Evolutionary conservation across 2,113 vertebrate genomes (phyloP).

Genomic region (Macquaria ambigua): DNA sequence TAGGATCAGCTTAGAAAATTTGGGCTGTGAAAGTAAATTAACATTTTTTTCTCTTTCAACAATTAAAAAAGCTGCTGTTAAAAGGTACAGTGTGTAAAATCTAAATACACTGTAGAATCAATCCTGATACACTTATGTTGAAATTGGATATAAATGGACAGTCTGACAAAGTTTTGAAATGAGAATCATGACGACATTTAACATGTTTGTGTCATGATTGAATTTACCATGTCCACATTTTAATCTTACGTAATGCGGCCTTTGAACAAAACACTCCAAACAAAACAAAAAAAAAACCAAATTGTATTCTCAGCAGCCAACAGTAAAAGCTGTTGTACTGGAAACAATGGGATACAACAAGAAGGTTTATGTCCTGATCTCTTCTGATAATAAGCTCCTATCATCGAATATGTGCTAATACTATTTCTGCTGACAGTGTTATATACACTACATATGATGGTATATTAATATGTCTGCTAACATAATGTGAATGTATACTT

Average conservation of each 20-base stretch:
- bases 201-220: not conserved
- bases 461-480: not conserved
- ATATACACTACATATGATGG: not conserved
- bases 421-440: not conserved
- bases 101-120: not conserved
- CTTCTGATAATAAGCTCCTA: no score
- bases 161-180: no score
- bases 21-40: no score
- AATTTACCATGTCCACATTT: not conserved
- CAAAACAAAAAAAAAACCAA: no score
- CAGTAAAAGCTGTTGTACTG: no score
- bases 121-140: not conserved
- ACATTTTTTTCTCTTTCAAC: no score
- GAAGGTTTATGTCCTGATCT: no score
- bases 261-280: not conserved
- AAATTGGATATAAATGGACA: not conserved
- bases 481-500: not conserved
- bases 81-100: no score
- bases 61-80: no score
- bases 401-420: not conserved
- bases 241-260: not conserved
- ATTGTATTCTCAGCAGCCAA: not conserved
- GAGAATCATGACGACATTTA: not conserved
- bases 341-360: no score
- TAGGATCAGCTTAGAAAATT: no score